Conservation (phyloP, 2,888 invertebrate genomes). For the Nineta flava region DNA sequence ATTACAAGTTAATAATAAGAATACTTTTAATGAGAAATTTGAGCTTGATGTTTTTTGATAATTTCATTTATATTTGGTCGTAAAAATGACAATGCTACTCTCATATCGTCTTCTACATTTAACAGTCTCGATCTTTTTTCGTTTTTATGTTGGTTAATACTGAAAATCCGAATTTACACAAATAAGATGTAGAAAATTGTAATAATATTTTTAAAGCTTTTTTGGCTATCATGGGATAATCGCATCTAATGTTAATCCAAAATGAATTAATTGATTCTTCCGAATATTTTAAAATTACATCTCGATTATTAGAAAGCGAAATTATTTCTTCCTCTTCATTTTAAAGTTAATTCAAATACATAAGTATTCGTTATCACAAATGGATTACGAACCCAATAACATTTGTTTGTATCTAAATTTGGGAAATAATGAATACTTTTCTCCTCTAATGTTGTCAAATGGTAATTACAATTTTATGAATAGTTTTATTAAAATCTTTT, state of each 20-base stretch:
- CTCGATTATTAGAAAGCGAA: constrained; percentile 11
- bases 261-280: constrained; percentile 12
- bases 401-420: constrained; percentile 11
- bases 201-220: constrained; percentile 12
- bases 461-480: constrained; percentile 9
- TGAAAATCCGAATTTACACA: constrained; percentile 11
- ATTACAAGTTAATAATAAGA: no score
- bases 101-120: no score
- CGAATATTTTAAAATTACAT: constrained; percentile 11
- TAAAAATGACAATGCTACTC: no score
- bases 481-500: constrained; percentile 11
- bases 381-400: constrained; percentile 12
- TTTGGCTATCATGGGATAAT: constrained; percentile 9
- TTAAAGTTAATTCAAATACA: constrained; percentile 6
- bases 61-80: no score
- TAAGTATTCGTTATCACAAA: constrained; percentile 10
- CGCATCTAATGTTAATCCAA: constrained; percentile 11
- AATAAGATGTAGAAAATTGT: constrained; percentile 11
- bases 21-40: no score
- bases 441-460: constrained; percentile 7
- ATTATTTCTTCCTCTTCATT: constrained; percentile 11
- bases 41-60: no score
- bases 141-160: no score
- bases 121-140: no score
- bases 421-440: constrained; percentile 9